These are phyloP conservation scores for Slavum lentiscoides DNA, from an alignment of 2,888 invertebrate genomes.

Conservation along the genomic window DNA sequence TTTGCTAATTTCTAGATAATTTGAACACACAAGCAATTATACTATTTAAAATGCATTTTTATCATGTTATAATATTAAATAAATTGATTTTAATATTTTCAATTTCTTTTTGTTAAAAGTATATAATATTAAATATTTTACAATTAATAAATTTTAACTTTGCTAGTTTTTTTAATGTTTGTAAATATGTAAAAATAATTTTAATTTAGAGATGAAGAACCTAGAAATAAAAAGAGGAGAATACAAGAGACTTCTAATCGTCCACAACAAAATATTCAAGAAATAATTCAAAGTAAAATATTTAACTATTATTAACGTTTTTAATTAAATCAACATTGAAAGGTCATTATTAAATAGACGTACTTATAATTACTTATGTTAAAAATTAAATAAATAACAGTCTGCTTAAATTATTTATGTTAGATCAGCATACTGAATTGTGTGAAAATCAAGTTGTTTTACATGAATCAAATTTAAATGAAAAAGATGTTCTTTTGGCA, in stretches of 20 bases:
- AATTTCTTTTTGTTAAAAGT: too few relatives aligned
- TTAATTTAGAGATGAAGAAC: background rate
- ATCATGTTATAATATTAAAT: too few relatives aligned
- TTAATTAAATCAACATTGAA: background rate
- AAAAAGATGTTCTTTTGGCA: background rate
- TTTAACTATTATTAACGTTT: background rate
- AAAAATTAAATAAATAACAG: background rate
- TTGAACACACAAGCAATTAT: too few relatives aligned
- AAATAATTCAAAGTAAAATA: slow-evolving; percentile 20
- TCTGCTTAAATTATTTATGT: slow-evolving; percentile 3
- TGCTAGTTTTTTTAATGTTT: too few relatives aligned
- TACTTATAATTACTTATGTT: background rate
- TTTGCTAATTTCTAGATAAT: too few relatives aligned
- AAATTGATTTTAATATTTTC: too few relatives aligned
- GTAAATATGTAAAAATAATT: too few relatives aligned
- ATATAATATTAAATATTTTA: too few relatives aligned
- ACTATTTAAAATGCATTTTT: too few relatives aligned
- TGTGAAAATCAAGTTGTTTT: background rate
- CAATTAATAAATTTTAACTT: too few relatives aligned
- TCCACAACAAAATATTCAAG: background rate
- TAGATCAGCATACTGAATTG: slow-evolving; percentile 4
- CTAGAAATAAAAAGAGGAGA: background rate
- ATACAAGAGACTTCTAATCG: background rate
- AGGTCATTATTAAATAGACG: background rate
- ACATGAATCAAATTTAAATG: background rate